Percentiles rank a stretch among this genome's conserved stretches.
phyloP scores from a whole-genome alignment of 1,140 invertebrate species.

The Drosophila virilis region DNA sequence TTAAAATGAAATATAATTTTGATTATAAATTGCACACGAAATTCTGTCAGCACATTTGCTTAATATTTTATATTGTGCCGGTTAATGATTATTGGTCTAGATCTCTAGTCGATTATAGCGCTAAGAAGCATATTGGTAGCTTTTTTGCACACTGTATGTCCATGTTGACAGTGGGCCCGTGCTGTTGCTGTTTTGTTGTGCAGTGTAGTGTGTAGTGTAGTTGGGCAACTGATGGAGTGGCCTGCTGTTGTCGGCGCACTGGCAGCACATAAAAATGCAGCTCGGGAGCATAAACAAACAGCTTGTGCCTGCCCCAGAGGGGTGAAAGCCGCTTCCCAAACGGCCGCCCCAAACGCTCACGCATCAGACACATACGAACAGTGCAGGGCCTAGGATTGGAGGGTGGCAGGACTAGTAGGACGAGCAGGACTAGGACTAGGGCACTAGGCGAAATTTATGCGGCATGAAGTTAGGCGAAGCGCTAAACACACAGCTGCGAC shows the following conservation, averaged over 20 bases:
- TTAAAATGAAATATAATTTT: no score
- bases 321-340: not conserved
- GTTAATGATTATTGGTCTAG: no score
- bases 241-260: slow-evolving; percentile 36
- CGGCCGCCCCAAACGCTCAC: not conserved
- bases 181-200: slow-evolving; percentile 48
- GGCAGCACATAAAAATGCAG: slow-evolving; percentile 77
- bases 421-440: slow-evolving; percentile 1
- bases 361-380: slow-evolving; percentile 12
- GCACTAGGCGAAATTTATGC: slow-evolving; percentile 65
- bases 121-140: not conserved
- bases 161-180: not conserved
- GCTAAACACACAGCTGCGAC: slow-evolving; percentile 62
- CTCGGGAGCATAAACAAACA: slow-evolving; percentile 76
- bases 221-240: slow-evolving; percentile 58
- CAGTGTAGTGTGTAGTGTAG: slow-evolving; percentile 40
- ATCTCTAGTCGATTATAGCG: no score
- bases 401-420: slow-evolving; percentile 4
- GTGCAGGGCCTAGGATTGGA: not conserved
- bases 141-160: not conserved
- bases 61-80: no score
- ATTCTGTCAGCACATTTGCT: no score
- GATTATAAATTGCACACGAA: no score
- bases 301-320: slow-evolving; percentile 50
- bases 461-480: slow-evolving; percentile 63